A percentile compares a stretch with the other conserved stretches of the same genome.
Conservation (phyloP, 2,888 invertebrate genomes). For the Erebia palarica region DNA sequence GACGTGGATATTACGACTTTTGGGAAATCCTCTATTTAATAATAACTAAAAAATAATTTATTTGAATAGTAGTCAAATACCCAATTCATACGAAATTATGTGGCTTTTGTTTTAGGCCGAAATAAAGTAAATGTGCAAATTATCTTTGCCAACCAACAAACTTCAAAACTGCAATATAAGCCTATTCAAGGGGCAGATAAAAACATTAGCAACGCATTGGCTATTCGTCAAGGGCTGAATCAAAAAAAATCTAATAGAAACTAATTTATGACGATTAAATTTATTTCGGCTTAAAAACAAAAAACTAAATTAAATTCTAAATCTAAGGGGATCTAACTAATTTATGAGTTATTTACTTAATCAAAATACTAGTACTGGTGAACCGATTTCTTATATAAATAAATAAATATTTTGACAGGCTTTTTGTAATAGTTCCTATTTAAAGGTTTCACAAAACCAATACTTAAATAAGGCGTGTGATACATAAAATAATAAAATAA, state of each 20-base stretch:
- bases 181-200: no score
- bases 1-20: no score
- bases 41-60: no score
- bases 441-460: neutral
- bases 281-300: slow-evolving; percentile 21
- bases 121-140: slow-evolving; percentile 5
- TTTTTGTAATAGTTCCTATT: neutral
- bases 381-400: neutral
- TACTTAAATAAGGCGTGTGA: neutral
- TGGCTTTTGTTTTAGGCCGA: slow-evolving; percentile 23
- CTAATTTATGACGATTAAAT: neutral
- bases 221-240: no score
- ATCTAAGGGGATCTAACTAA: slow-evolving; percentile 30
- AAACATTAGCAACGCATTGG: no score
- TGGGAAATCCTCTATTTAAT: no score
- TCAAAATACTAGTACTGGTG: neutral
- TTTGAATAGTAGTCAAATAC: no score
- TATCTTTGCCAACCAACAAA: no score
- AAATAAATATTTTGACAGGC: neutral
- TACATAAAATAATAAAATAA: neutral
- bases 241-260: neutral
- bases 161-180: no score
- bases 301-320: slow-evolving; percentile 10
- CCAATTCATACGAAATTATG: neutral
- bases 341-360: slow-evolving; percentile 11